Evolutionary conservation across 2,797 vertebrate genomes (phyloP), one percentile per base, ranked within the genome.

Genomic region (Peromyscus attwateri): DNA sequence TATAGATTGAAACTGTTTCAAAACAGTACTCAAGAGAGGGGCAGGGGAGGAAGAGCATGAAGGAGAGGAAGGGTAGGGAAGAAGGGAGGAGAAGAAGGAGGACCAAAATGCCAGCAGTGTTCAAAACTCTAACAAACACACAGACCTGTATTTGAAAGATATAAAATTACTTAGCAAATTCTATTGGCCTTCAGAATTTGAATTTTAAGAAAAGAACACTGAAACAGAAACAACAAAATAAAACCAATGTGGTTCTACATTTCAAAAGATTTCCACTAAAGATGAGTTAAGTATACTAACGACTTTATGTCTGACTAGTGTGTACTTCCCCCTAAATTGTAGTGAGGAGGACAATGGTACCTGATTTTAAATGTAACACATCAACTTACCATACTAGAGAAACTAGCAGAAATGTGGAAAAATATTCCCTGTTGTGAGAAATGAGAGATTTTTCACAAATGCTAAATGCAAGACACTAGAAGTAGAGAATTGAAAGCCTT

Each of bases 371-470:
- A 91, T 60, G 12, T 16, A 95, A 87, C 64, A 37, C 68, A 90
- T 92, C 75, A 68, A 87, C 82, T 94, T 96, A 87, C 3, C 82
- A 83, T 34, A 91, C 49, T 87, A 95, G 57, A 80, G 37, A 94
- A 96, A 96, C 94, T 87, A 49, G 25, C 62, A 81, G 34, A 66
- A 94, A 87, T 87, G 52, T 60, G 91, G 75, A 83, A 95, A 92
- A 92, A 62, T 85, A 95, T 31, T 71, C 7, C 37, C 81, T 84
- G 34, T 71, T 95, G 80, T 85, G 31, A 94, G 46, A 96, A 87
- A 97, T 92, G 43, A 79, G 29, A 95, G n/a, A 92, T 84, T 71
- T 95, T 79, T 95, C 57, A 40, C 60, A 87, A 77, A 91, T 93
- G 14, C 87, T 84, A 95, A 97, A 82, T 27, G 29, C 19, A 84